These are phyloP conservation scores for Somateria mollissima DNA, from an alignment of 2,797 vertebrate genomes.

Conservation along the genomic window DNA sequence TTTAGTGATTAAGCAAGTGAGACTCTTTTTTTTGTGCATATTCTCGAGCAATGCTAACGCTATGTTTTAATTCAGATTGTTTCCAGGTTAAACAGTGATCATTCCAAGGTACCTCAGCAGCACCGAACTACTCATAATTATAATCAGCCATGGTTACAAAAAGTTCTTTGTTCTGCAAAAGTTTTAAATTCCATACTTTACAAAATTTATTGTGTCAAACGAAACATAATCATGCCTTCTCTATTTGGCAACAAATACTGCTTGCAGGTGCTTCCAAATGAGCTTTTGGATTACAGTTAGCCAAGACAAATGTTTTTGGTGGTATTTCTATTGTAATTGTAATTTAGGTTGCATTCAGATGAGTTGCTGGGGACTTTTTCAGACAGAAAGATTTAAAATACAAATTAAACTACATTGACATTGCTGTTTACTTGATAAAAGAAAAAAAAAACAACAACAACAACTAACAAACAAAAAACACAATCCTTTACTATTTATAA, in stretches of 20 bases:
- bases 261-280: slow-evolving; percentile 74
- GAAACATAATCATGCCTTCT: slow-evolving; percentile 70
- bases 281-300: slow-evolving; percentile 52
- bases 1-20: slow-evolving; percentile 43
- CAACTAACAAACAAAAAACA: not conserved
- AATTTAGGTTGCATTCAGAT: slow-evolving; percentile 53
- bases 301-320: slow-evolving; percentile 70
- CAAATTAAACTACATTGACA: slow-evolving; percentile 7
- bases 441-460: not conserved
- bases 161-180: slow-evolving; percentile 70
- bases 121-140: slow-evolving; percentile 56
- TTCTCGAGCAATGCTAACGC: slow-evolving; percentile 41
- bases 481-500: not conserved
- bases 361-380: slow-evolving; percentile 26
- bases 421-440: not conserved
- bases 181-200: slow-evolving; percentile 62
- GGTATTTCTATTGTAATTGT: slow-evolving; percentile 44
- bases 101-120: slow-evolving; percentile 67
- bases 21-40: not conserved
- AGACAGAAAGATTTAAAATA: slow-evolving; percentile 35
- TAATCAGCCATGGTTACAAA: slow-evolving; percentile 67
- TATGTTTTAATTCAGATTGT: slow-evolving; percentile 51
- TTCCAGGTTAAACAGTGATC: slow-evolving; percentile 75
- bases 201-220: slow-evolving; percentile 72
- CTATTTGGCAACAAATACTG: slow-evolving; percentile 60